phyloP scores from a whole-genome alignment of 2,888 invertebrate genomes.

The Pasiphila rectangulata region DNA sequence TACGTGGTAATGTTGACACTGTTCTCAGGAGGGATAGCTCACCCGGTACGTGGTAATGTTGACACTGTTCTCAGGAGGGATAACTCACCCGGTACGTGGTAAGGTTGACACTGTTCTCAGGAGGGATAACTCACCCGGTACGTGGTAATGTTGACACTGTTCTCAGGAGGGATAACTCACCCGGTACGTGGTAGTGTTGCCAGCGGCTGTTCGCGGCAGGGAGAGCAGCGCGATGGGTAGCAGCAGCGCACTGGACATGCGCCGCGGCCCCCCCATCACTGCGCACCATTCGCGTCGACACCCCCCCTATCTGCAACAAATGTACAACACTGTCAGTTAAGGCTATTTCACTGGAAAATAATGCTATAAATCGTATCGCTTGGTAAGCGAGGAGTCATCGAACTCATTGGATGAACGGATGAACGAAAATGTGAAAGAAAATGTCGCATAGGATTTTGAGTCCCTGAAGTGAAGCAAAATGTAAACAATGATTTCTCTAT shows the following conservation, averaged over 20 bases:
- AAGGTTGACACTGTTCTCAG: background rate
- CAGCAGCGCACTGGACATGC: constrained; percentile 77
- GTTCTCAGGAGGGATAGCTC: too few species aligned
- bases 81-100: background rate
- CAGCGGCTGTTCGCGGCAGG: constrained; percentile 59
- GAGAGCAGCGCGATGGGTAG: constrained; percentile 72
- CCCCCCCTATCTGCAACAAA: constrained; percentile 47
- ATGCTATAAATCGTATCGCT: too few species aligned
- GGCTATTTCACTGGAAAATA: too few species aligned
- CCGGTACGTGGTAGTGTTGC: constrained; percentile 66
- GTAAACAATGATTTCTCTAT: too few species aligned
- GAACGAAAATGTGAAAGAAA: too few species aligned
- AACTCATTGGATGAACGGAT: background rate
- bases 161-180: constrained; percentile 38
- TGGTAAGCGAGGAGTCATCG: background rate
- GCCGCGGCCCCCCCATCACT: constrained; percentile 77
- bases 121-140: background rate
- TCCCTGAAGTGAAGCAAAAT: too few species aligned
- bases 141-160: background rate
- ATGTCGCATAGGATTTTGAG: too few species aligned
- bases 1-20: too few species aligned
- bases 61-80: background rate
- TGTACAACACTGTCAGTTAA: background rate
- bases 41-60: background rate
- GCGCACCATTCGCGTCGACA: constrained; percentile 69